These are phyloP conservation scores for Anoplophora glabripennis DNA, from an alignment of 1,140 invertebrate species.

Conservation along the genomic window DNA sequence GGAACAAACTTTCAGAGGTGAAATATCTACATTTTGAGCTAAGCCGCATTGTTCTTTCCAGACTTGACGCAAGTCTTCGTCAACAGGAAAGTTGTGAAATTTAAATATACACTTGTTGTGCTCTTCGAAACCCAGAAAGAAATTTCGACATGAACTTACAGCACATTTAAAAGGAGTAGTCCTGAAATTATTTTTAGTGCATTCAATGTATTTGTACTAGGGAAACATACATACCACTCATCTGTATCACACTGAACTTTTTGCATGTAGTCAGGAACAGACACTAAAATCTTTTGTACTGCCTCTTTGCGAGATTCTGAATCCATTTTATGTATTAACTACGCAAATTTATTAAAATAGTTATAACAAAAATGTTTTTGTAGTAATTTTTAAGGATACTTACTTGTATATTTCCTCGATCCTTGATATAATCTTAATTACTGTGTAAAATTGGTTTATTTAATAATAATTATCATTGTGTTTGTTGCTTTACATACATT, in stretches of 20 bases:
- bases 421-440: too few species aligned
- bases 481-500: too few species aligned
- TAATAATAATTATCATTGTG: too few species aligned
- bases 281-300: not conserved
- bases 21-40: not conserved
- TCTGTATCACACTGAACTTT: conserved; percentile 16
- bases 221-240: conserved; percentile 6
- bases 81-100: conserved; percentile 22
- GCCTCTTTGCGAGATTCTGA: not conserved
- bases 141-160: conserved; percentile 17
- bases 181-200: conserved; percentile 11
- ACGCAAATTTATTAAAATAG: too few species aligned
- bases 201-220: not conserved
- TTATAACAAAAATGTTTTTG: too few species aligned
- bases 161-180: conserved; percentile 23
- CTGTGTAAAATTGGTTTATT: too few species aligned
- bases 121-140: conserved; percentile 10
- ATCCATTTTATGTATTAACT: not conserved
- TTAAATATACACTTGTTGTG: conserved; percentile 8
- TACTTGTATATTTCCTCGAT: too few species aligned
- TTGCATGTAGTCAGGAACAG: conserved; percentile 15
- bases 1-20: conserved; percentile 19
- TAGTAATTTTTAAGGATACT: too few species aligned
- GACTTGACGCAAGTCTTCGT: not conserved
- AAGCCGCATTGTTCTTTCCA: conserved; percentile 18